These are phyloP conservation scores for Oncorhynchus gorbuscha DNA, from an alignment of 2,113 vertebrate genomes.

Conservation along the genomic window DNA sequence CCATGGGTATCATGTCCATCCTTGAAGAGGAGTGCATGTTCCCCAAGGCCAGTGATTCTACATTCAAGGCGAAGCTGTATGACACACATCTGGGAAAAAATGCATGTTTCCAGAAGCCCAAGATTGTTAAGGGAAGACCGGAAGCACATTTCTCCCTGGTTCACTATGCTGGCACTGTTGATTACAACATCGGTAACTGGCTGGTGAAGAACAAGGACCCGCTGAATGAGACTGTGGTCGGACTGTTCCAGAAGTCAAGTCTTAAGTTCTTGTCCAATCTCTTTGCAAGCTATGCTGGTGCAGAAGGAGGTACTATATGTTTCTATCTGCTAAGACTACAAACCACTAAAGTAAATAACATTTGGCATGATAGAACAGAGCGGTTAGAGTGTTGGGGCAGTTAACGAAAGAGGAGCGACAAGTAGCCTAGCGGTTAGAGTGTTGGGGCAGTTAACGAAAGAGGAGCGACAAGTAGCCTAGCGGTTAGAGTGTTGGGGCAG, in stretches of 20 bases:
- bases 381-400: too few species aligned
- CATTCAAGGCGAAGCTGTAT: too few species aligned
- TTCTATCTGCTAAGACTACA: neutral
- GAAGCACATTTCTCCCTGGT: constrained; percentile 80
- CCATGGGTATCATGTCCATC: constrained; percentile 41
- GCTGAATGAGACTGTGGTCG: constrained; percentile 81
- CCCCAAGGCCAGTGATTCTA: constrained; percentile 41
- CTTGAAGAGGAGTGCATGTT: constrained; percentile 47
- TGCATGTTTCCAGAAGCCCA: constrained; percentile 49
- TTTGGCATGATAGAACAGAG: too few species aligned
- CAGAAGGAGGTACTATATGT: constrained; percentile 58
- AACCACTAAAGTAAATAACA: too few species aligned
- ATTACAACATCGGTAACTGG: constrained; percentile 82
- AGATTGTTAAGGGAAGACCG: constrained; percentile 59
- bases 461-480: too few species aligned
- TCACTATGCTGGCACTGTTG: constrained; percentile 80
- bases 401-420: too few species aligned
- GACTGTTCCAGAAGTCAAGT: constrained; percentile 79
- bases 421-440: too few species aligned
- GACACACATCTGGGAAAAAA: too few species aligned
- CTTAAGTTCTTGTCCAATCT: constrained; percentile 72
- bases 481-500: too few species aligned
- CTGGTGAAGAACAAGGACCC: constrained; percentile 84
- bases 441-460: too few species aligned
- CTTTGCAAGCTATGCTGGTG: constrained; percentile 73